Evolutionary conservation across 2,888 invertebrate species (phyloP).

Genomic region (Amblyjoppa fuscipennis): DNA sequence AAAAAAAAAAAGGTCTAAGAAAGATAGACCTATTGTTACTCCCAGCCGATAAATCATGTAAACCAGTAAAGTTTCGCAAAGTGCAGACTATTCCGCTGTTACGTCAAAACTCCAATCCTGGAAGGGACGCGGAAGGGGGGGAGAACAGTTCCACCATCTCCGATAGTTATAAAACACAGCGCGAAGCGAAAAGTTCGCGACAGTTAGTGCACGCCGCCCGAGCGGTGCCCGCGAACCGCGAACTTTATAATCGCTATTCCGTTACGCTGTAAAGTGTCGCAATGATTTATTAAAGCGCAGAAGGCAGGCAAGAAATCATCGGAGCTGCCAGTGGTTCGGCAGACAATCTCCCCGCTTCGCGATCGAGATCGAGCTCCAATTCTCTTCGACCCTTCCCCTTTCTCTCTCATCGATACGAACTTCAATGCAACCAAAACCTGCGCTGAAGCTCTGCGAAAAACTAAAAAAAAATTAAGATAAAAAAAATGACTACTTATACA

Average conservation of each 20-base stretch:
- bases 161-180: background rate
- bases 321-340: constrained; percentile 29
- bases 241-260: constrained; percentile 68
- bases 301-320: constrained; percentile 47
- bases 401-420: background rate
- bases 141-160: background rate
- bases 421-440: background rate
- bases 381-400: background rate
- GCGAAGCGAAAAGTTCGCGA: constrained; percentile 50
- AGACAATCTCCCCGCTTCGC: background rate
- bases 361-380: background rate
- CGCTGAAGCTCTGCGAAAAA: background rate
- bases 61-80: constrained; percentile 47
- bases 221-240: constrained; percentile 55
- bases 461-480: background rate
- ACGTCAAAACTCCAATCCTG: constrained; percentile 44
- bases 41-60: constrained; percentile 66
- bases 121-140: too few species aligned
- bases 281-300: constrained; percentile 71
- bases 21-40: constrained; percentile 44
- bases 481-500: constrained; percentile 44
- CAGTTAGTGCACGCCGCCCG: constrained; percentile 66
- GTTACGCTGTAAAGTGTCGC: constrained; percentile 70
- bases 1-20: background rate
- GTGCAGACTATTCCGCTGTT: constrained; percentile 54